phyloP scores from a whole-genome alignment of 2,797 vertebrate species.

The Rhinoraja longicauda region DNA sequence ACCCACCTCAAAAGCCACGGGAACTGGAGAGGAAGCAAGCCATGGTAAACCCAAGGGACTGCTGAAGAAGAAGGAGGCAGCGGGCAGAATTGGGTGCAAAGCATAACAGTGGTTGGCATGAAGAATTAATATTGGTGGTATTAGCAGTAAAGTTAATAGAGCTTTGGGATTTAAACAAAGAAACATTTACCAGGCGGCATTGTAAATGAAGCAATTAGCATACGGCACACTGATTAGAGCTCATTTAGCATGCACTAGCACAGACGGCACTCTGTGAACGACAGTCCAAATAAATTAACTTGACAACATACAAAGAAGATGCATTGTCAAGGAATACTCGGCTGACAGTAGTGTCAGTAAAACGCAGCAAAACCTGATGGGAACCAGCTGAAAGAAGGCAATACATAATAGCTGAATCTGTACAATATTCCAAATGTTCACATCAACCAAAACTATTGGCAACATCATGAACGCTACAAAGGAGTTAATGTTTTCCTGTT shows the following conservation, averaged over 20 bases:
- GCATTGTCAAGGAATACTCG: constrained; percentile 24
- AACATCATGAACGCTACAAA: neutral
- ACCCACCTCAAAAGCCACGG: too few relatives aligned
- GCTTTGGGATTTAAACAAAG: constrained; percentile 32
- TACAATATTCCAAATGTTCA: constrained; percentile 3
- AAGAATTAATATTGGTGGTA: constrained; percentile 31
- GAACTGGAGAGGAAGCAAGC: too few relatives aligned
- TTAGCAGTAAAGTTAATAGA: constrained; percentile 35
- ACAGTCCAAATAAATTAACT: constrained; percentile 32
- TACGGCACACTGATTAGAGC: constrained; percentile 22
- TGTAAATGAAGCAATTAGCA: constrained; percentile 32
- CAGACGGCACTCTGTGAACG: neutral
- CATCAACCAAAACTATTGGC: neutral
- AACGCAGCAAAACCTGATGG: constrained; percentile 19
- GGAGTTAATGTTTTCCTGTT: neutral
- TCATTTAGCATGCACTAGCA: constrained; percentile 25
- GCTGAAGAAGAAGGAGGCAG: neutral
- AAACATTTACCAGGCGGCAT: constrained; percentile 28
- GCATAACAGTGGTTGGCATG: neutral
- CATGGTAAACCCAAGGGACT: too few relatives aligned
- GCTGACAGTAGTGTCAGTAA: neutral
- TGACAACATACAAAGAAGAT: constrained; percentile 30
- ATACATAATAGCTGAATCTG: neutral
- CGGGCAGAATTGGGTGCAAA: neutral
- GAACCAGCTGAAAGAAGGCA: neutral